Evolutionary conservation across 2,113 vertebrate genomes (phyloP), one percentile per base, ranked within the genome.

Genomic region (Zapus hudsonius): DNA sequence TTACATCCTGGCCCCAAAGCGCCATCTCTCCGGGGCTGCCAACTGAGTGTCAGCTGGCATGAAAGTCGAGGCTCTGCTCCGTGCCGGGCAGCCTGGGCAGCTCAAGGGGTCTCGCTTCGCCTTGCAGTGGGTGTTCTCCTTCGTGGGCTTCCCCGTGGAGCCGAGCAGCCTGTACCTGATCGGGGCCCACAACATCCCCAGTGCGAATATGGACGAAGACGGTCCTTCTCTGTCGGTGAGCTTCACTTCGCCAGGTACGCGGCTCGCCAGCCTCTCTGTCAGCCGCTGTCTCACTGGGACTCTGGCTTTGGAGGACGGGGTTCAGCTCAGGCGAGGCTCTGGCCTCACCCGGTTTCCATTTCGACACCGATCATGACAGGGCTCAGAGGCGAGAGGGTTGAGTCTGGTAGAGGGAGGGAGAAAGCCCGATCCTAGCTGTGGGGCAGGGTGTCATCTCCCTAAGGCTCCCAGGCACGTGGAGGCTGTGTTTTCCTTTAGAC

Each of bases 41-140:
- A n/a, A n/a, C n/a, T n/a, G n/a, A n/a, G n/a, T n/a, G n/a, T n/a
- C n/a, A n/a, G n/a, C n/a, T n/a, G n/a, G n/a, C n/a, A n/a, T n/a
- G n/a, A n/a, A n/a, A n/a, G n/a, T n/a, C n/a, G 23, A 31, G 16
- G 23, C 17, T 8, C 57, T 47, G 31, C 25, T n/a, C 61, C 52
- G 31, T 9, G 1, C 1, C 7, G 16, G 47, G 9, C 5, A 8
- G 29, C 23, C 12, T 85, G 27, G 0, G 76, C 38, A 78, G 70
- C 29, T 93, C 40, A 90, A 47, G 20, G 29, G 12, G 52, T 59
- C 67, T 84, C 23, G 2, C 84, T 96, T 96, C 96, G 93, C 85
- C 73, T 97, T 97, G 70, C 95, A 98, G 98, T 97, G 94, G 97
- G 96, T 93, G 47, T 98, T 98, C 94, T 64, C 96, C 96, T 97